phyloP scores from a whole-genome alignment of 2,888 invertebrate species.

The Acanthosepion pharaonis region DNA sequence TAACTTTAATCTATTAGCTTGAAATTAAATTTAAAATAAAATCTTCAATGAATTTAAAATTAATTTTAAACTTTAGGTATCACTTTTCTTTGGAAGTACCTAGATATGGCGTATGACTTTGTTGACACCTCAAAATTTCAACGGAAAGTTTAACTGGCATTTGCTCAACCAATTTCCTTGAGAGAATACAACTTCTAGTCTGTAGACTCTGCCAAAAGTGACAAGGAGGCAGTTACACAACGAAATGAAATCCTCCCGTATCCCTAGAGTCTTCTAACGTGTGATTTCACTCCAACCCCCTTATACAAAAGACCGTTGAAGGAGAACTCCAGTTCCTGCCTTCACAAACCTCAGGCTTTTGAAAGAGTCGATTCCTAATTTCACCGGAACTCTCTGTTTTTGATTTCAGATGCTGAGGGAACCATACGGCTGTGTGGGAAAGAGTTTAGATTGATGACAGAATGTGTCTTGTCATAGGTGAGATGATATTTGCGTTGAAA shows the following conservation, averaged over 20 bases:
- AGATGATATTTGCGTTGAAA: too few species aligned
- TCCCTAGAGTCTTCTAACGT: background rate
- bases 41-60: too few species aligned
- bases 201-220: conserved; percentile 9
- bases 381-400: background rate
- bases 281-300: background rate
- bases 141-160: background rate
- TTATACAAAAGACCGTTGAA: background rate
- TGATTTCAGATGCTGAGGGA: background rate
- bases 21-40: too few species aligned
- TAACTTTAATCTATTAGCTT: too few species aligned
- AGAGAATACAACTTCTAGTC: background rate
- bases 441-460: background rate
- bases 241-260: background rate
- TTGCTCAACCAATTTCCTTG: conserved; percentile 1
- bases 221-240: background rate
- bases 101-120: too few species aligned
- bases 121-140: background rate
- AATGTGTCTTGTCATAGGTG: background rate
- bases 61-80: too few species aligned
- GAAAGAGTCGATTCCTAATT: background rate
- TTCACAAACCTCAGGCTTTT: background rate
- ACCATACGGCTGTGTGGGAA: background rate
- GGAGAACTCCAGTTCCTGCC: background rate
- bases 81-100: too few species aligned